These are phyloP conservation scores for Hymenochirus boettgeri DNA, from an alignment of 2,113 vertebrate species.

Conservation along the genomic window DNA sequence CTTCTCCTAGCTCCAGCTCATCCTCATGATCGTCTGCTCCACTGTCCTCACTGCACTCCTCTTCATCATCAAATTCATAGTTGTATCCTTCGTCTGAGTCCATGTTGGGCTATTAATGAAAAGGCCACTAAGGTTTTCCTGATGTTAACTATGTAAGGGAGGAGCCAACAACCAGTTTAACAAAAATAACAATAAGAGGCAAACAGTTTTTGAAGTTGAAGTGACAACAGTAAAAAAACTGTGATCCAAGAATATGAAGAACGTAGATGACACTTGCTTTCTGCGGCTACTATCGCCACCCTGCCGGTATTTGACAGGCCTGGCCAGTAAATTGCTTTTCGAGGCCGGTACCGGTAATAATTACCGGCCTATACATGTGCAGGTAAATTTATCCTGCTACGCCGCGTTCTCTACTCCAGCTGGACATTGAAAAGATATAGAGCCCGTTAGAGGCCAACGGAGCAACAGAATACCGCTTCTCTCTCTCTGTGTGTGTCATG, in stretches of 20 bases:
- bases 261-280: not conserved
- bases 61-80: slow-evolving; percentile 96
- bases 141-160: not conserved
- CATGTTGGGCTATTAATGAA: slow-evolving; percentile 61
- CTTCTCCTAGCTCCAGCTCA: slow-evolving; percentile 92
- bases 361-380: no score
- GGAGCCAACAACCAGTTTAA: not conserved
- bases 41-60: slow-evolving; percentile 95
- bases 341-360: no score
- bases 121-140: slow-evolving; percentile 5
- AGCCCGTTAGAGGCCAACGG: no score
- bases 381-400: no score
- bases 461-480: no score
- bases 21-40: slow-evolving; percentile 86
- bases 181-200: not conserved
- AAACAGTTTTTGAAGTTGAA: not conserved
- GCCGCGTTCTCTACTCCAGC: no score
- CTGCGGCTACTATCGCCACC: no score
- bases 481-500: no score
- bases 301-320: no score
- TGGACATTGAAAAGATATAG: no score
- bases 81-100: slow-evolving; percentile 98
- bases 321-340: no score
- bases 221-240: not conserved
- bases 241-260: not conserved